Percentiles rank a stretch among this genome's conserved stretches.
These are phyloP conservation scores for Ferrisia virgata DNA, from an alignment of 2,888 invertebrate species.

Conservation along the genomic window DNA sequence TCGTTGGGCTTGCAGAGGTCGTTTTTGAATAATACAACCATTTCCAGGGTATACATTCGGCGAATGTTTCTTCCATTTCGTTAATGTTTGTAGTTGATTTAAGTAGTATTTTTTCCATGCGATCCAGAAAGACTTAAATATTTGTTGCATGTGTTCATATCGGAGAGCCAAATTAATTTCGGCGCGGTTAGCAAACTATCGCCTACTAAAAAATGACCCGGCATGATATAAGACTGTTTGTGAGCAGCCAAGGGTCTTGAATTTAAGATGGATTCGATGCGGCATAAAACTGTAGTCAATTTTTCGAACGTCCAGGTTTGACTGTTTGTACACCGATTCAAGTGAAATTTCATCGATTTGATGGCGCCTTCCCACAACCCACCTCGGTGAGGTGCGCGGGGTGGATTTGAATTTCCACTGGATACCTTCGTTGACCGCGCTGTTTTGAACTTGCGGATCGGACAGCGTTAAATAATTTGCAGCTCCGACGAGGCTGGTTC, in stretches of 20 bases:
- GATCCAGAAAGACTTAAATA: slow-evolving; percentile 50
- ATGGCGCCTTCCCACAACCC: too few relatives aligned
- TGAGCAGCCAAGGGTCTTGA: slow-evolving; percentile 49
- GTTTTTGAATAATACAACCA: neutral
- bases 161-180: too few relatives aligned
- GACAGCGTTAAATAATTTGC: neutral
- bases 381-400: too few relatives aligned
- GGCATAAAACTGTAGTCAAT: neutral
- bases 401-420: too few relatives aligned
- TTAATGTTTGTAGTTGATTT: slow-evolving; percentile 49
- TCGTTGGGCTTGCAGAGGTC: neutral
- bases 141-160: too few relatives aligned
- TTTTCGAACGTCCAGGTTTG: slow-evolving; percentile 13
- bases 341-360: neutral
- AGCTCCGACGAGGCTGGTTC: slow-evolving; percentile 16
- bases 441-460: too few relatives aligned
- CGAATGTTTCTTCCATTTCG: slow-evolving; percentile 49
- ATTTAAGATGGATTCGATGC: neutral
- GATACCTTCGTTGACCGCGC: too few relatives aligned
- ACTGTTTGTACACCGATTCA: too few relatives aligned
- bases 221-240: slow-evolving; percentile 50
- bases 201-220: slow-evolving; percentile 52
- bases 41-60: neutral
- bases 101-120: slow-evolving; percentile 51
- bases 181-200: slow-evolving; percentile 48